These are phyloP conservation scores for Coregonus suidteri DNA, from an alignment of 2,797 vertebrate genomes.

Conservation along the genomic window DNA sequence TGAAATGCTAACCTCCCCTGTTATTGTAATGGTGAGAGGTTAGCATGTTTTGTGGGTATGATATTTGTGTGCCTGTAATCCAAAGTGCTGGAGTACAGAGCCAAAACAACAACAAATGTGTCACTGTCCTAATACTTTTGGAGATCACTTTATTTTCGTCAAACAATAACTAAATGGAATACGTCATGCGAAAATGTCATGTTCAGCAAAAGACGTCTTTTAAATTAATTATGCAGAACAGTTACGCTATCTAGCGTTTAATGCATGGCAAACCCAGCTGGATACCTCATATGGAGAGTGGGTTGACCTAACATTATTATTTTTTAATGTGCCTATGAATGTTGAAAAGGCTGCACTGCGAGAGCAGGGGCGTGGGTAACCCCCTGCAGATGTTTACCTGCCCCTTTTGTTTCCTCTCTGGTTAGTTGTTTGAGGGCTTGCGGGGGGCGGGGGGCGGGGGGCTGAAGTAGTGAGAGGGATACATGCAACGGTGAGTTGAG, in stretches of 20 bases:
- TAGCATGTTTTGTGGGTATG: no score
- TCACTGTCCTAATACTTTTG: no score
- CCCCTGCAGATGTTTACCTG: background rate
- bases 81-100: no score
- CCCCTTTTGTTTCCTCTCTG: background rate
- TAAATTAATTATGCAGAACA: conserved; percentile 31
- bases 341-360: background rate
- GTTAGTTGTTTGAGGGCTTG: background rate
- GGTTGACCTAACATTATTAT: conserved; percentile 5
- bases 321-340: conserved; percentile 1
- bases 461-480: background rate
- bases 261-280: conserved; percentile 10
- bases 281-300: conserved; percentile 1
- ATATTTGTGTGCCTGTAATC: no score
- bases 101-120: no score
- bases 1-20: no score
- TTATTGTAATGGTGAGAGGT: no score
- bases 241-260: conserved; percentile 15
- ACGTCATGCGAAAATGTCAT: conserved; percentile 9
- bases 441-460: background rate
- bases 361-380: background rate
- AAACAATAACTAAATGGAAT: conserved; percentile 7
- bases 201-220: conserved; percentile 29
- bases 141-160: background rate
- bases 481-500: background rate